Evolutionary conservation across 2,797 vertebrate species (phyloP), one percentile per base, ranked within the genome.

Genomic region (Lithobates sylvaticus): DNA sequence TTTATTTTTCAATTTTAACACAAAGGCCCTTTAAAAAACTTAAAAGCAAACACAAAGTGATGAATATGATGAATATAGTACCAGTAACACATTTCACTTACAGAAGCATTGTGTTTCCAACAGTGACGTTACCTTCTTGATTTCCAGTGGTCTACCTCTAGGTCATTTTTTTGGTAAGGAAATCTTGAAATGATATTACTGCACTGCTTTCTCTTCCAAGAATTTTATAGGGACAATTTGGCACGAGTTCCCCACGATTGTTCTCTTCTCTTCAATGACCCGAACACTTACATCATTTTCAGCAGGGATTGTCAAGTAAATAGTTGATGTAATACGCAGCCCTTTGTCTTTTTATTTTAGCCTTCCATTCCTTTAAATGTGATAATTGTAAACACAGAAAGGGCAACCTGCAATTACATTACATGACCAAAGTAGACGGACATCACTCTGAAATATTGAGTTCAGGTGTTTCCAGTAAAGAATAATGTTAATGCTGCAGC

Each of bases 121-220:
- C 36, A 67, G 54, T 78, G 73, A 83, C 58, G 67, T 83, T 83
- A 78, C 50, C 50, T 36, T 47, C 70, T 81, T 70, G 75, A 29
- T 77, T 83, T 78, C 44, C 76, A 82, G 27, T 32, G 76, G 71
- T 64, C 80, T 73, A 78, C 68, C 76, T 69, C 75, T 73, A 75
- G 68, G 80, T 87, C 47, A 39, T 71, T 81, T 86, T 81, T 75
- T 87, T 76, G 61, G 61, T 78, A 36, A 65, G 74, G 69, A 67
- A 79, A 80, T 83, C 86, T 84, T 87, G 81, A 87, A 87, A 87
- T 84, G 69, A 84, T 87, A 84, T 87, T 83, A 87, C 81, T 79
- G 34, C 27, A 79, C 58, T 78, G 44, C 58, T 15, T 78, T 87
- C 39, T 67, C 76, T 79, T 87, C 86, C 86, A 87, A 47, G 74